Evolutionary conservation across 2,113 vertebrate species (phyloP).

Genomic region (Pluvialis apricaria): DNA sequence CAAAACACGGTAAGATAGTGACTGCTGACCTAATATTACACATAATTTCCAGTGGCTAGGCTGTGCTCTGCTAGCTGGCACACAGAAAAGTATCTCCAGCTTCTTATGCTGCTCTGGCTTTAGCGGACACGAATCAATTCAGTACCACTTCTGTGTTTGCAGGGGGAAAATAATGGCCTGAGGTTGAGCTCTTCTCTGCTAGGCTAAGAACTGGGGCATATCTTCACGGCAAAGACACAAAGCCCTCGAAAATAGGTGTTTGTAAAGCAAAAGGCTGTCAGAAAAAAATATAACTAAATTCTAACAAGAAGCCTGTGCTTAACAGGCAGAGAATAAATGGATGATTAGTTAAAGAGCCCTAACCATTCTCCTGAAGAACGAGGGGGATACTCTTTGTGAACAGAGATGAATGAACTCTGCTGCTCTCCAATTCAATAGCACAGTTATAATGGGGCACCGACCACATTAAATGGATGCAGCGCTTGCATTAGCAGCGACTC

Average conservation of each 20-base stretch:
- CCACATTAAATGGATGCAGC: neutral
- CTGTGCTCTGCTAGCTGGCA: neutral
- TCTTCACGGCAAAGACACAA: neutral
- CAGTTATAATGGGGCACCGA: neutral
- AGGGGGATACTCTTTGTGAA: neutral
- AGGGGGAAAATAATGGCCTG: neutral
- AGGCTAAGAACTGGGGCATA: neutral
- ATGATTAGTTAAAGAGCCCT: neutral
- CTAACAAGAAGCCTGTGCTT: neutral
- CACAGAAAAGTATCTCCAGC: neutral
- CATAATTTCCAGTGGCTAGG: neutral
- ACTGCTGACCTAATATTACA: neutral
- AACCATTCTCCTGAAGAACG: neutral
- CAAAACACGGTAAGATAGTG: neutral
- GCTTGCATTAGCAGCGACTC: neutral
- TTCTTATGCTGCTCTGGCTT: neutral
- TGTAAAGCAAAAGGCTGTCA: neutral
- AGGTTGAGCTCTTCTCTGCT: neutral
- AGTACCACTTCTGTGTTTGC: neutral
- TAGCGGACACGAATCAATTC: accelerated
- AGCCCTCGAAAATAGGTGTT: neutral
- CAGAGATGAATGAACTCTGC: neutral
- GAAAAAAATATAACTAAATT: neutral
- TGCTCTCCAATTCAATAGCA: neutral
- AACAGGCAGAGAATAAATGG: neutral